Evolutionary conservation across 1,140 invertebrate species (phyloP).

Genomic region (Maconellicoccus hirsutus): DNA sequence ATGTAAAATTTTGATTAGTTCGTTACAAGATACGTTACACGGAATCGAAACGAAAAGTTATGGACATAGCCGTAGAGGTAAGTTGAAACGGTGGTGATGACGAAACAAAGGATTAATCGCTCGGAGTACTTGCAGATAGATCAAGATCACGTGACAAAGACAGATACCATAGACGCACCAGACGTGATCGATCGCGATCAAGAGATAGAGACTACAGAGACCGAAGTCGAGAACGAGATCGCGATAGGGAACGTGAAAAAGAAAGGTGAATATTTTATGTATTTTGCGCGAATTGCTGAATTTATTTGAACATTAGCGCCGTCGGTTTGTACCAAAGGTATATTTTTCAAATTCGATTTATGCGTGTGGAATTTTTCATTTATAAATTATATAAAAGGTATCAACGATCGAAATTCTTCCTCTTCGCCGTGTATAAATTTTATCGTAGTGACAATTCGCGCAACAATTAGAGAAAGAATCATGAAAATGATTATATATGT

Average conservation of each 20-base stretch:
- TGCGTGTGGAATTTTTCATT: slow-evolving; percentile 10
- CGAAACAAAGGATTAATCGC: neutral
- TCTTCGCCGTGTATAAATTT: neutral
- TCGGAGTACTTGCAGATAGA: slow-evolving; percentile 40
- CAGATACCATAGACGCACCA: slow-evolving; percentile 45
- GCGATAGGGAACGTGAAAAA: slow-evolving; percentile 34
- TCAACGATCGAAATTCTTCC: slow-evolving; percentile 5
- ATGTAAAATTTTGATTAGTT: slow-evolving; percentile 95
- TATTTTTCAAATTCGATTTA: slow-evolving; percentile 1
- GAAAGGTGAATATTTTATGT: slow-evolving; percentile 33
- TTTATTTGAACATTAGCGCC: neutral
- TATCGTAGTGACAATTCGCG: neutral
- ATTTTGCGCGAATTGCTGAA: too few species aligned
- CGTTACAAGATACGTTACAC: slow-evolving; percentile 90
- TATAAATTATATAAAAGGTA: neutral
- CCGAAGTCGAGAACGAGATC: slow-evolving; percentile 50
- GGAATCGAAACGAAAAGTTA: slow-evolving; percentile 96
- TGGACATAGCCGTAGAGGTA: slow-evolving; percentile 52
- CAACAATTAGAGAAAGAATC: neutral
- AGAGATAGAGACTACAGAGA: slow-evolving; percentile 61
- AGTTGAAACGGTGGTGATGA: slow-evolving; percentile 24
- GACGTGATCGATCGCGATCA: slow-evolving; percentile 65
- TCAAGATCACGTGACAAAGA: slow-evolving; percentile 68
- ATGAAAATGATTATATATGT: neutral
- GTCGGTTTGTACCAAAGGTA: slow-evolving; percentile 8